Conservation (phyloP, 2,113 vertebrate species). For the Neolamprologus variostigma region DNA sequence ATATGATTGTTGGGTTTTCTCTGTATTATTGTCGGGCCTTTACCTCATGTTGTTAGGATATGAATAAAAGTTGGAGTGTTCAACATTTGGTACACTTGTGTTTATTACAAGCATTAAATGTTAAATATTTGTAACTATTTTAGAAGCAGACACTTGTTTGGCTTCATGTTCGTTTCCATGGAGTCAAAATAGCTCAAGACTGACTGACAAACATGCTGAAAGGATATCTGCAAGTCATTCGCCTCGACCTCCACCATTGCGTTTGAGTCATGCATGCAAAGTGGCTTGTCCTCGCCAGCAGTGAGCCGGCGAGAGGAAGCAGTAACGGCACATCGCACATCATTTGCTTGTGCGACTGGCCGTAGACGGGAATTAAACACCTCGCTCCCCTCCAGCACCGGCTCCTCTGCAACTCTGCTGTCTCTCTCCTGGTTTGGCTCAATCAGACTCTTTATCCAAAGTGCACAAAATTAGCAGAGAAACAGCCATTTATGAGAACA, state of each 20-base stretch:
- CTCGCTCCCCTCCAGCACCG: neutral
- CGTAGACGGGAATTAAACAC: slow-evolving; percentile 6
- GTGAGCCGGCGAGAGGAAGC: neutral
- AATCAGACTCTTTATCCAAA: neutral
- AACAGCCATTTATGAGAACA: neutral
- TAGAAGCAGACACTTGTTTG: neutral
- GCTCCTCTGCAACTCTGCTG: neutral
- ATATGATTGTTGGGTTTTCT: neutral
- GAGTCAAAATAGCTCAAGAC: neutral
- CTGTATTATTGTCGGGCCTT: neutral
- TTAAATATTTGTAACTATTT: neutral
- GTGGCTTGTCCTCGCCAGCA: neutral
- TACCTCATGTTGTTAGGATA: neutral
- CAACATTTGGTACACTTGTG: neutral
- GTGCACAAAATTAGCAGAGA: neutral
- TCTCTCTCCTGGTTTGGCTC: neutral
- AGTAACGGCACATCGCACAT: slow-evolving; percentile 11
- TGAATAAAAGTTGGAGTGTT: neutral
- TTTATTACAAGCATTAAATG: neutral
- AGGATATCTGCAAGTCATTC: neutral
- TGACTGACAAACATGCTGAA: neutral
- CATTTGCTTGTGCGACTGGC: slow-evolving; percentile 11
- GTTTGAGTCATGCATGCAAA: slow-evolving; percentile 2
- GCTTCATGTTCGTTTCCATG: neutral
- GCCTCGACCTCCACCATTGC: neutral